Evolutionary conservation across 2,113 vertebrate species (phyloP), one percentile per base, ranked within the genome.

Genomic region (Gymnorhina tibicen): DNA sequence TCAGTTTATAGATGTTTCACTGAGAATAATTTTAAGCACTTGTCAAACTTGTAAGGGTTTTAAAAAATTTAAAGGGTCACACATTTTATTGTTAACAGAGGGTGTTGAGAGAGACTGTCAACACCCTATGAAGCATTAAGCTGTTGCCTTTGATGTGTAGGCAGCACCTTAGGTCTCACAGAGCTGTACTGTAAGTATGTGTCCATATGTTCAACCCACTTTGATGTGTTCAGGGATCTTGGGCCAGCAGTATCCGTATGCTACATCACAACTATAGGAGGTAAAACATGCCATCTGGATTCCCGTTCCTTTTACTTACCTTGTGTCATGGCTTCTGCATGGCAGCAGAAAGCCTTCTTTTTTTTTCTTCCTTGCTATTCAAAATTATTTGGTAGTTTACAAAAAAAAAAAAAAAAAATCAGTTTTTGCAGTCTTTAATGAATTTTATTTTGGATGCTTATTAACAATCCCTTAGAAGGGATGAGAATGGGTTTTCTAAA

Each of bases 151-250:
- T 84, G 91, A 77, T 95, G 83, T 81, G 96, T 84, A 93, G 89
- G 94, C 91, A 94, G 94, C 80, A 92, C 96, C 94, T 84, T 89
- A 46, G 95, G 93, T 84, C 94, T 92, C 83, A 14, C 59, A 56
- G 93, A 92, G 84, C 84, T 70, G 39, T 89, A 62, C 76, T 84
- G 72, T 77, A 55, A 87, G 63, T 13, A 11, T 88, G 89, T 55
- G 93, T 95, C 96, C 95, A 89, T 95, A 96, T 97, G 96, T 91
- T 97, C 91, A 91, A 66, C 85, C 91, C 85, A 55, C 83, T 95
- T 86, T 55, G 93, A 81, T 91, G 42, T 78, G 86, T 84, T 95
- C 79, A 27, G 72, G 74, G 85, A 93, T 92, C 88, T 50, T 91
- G 91, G 95, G 96, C 96, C 92, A 94, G 91, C 94, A 96, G 63